Base-by-base conservation (phyloP, 1,140 invertebrate species). In the Drosophila tropicalis region DNA sequence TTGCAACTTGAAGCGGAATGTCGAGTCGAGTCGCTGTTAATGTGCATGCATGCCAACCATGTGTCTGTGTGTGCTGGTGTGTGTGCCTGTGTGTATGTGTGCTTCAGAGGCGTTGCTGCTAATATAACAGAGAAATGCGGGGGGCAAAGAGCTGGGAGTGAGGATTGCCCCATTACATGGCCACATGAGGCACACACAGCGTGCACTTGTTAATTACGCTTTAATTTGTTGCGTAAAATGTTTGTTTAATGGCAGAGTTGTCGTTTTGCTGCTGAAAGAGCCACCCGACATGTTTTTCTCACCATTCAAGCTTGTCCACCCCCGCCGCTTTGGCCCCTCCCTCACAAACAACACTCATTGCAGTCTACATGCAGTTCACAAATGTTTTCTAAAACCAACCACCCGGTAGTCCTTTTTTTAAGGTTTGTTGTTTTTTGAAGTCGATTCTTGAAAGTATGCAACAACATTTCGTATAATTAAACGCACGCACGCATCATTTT, bases 141-240 rank as follows among this genome's bases (percentile, higher is more conserved):
- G 9, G 0, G 5, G 9, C 12, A 12, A 15, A 29, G 29, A 1
- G 5, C 29, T 29, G 29, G 29, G 29, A 6, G 5, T 29, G 39
- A 62, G 79, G 51, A 64, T 60, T 62, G 64, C 57, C 51, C 68
- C 60, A 65, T 81, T 67, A 72, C 69, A 67, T 62, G 22, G 82
- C 56, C 71, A 65, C 72, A 75, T 86, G 75, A 44, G 67, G 66
- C 83, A 29, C 84, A 73, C 84, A 73, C 79, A 87, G 83, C 76
- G 63, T 84, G 77, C 84, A 81, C 84, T 89, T 89, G 84, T 89
- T 89, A 89, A 89, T 89, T 89, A 89, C 81, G 82, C 77, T 89
- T 89, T 89, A 89, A 89, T 89, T 89, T 86, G 83, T 86, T 86
- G 83, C 84, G 84, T 86, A 86, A 86, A 86, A 86, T 87, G 84